Evolutionary conservation across 2,888 invertebrate species (phyloP).

Genomic region (Aspidiotus rigidus): DNA sequence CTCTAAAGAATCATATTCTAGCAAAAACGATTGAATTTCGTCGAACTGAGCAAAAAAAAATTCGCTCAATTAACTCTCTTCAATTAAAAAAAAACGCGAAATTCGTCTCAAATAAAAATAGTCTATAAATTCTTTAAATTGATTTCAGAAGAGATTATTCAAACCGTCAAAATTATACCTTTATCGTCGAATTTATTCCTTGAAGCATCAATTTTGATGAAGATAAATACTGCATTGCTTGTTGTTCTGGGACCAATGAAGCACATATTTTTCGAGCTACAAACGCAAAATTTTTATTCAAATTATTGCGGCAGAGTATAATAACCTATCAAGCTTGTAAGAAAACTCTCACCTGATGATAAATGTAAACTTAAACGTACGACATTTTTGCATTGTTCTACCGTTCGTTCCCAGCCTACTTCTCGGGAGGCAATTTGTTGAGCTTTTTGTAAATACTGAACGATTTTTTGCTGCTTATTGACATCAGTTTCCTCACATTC

Average conservation of each 20-base stretch:
- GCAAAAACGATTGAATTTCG: too few relatives aligned
- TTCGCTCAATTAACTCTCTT: too few relatives aligned
- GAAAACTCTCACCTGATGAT: slow-evolving; percentile 35
- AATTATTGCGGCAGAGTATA: neutral
- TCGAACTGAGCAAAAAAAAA: too few relatives aligned
- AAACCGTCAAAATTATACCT: slow-evolving; percentile 35
- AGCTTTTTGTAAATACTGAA: slow-evolving; percentile 67
- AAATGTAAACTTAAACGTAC: slow-evolving; percentile 38
- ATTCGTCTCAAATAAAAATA: too few relatives aligned
- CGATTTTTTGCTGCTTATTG: slow-evolving; percentile 43
- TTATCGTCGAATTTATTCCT: slow-evolving; percentile 39
- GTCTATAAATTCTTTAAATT: too few relatives aligned
- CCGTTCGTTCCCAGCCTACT: slow-evolving; percentile 48
- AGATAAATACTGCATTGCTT: slow-evolving; percentile 37
- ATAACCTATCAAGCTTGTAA: too few relatives aligned
- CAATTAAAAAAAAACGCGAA: too few relatives aligned
- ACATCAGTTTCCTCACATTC: slow-evolving; percentile 40
- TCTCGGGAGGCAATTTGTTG: slow-evolving; percentile 62
- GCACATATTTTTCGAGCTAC: slow-evolving; percentile 7
- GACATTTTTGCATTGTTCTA: slow-evolving; percentile 39
- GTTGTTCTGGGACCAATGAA: neutral
- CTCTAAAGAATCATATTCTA: too few relatives aligned
- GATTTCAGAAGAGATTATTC: too few relatives aligned
- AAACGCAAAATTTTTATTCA: neutral
- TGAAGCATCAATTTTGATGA: slow-evolving; percentile 40